Base-by-base conservation (phyloP, 2,797 vertebrate genomes). In the Enteromius unitaeniatus region DNA sequence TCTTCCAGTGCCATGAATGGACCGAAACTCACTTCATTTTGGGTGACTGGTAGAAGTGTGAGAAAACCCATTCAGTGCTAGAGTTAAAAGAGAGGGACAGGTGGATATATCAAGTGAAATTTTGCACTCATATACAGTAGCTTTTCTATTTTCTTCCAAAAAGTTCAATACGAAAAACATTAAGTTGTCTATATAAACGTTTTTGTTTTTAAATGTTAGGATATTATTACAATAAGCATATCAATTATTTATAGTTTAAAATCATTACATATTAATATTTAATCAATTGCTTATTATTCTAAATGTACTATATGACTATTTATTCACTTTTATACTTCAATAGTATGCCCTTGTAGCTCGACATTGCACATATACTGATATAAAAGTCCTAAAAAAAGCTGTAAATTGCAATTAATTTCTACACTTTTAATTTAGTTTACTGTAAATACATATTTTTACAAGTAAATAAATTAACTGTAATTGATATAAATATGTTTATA, bases 1-100 rank as follows among this genome's bases (percentile, higher is more conserved):
- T 62, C 78, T 55, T 37, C 62, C 69, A 76, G 68, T 53, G 80
- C 72, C 45, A 70, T 68, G 76, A 87, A 85, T 80, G 68, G 80
- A 77, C 6, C 17, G 47, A 86, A 86, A 86, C 83, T 53, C 79
- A 40, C 37, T 85, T 53, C 72, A 69, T 85, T 83, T 84, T 77
- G 31, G 47, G 64, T 67, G 68, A 82, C 7, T 31, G 53, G 49
- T 60, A 78, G 82, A 83, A 79, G 79, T 67, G n/a, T 47, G 51
- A 83, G 72, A 85, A 81, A 70, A 26, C 42, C 10, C 34, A 42
- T 60, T 15, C 40, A 26, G 21, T 10, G n/a, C 19, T 74, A 42
- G 74, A 72, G 19, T 64, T 37, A 37, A 82, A 82, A 82, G 42
- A 53, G 4, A 55, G 26, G 13, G 13, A 58, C 14, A 40, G n/a